These are phyloP conservation scores for Limnephilus lunatus DNA, from an alignment of 2,888 invertebrate species.

Conservation along the genomic window DNA sequence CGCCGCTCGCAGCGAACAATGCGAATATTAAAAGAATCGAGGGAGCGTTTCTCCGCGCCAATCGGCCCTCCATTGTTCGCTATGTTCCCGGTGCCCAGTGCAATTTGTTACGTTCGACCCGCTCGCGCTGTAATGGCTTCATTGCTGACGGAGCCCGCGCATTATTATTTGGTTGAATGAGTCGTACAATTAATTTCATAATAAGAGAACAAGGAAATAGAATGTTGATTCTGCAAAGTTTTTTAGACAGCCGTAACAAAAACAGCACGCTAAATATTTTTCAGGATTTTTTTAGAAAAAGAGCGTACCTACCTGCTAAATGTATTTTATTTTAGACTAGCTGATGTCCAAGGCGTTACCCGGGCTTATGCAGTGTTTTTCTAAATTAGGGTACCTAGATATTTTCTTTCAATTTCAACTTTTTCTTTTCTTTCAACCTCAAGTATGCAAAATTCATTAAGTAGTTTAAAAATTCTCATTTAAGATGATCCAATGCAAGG, in stretches of 20 bases:
- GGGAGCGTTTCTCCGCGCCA: conserved; percentile 12
- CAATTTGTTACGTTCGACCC: conserved; percentile 20
- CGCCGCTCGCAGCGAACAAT: conserved; percentile 33
- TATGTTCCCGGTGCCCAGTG: background rate
- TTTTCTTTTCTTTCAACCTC: too few relatives aligned
- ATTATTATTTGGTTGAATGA: background rate
- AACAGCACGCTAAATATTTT: too few relatives aligned
- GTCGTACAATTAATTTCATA: background rate
- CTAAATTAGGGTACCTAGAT: too few relatives aligned
- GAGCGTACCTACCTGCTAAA: too few relatives aligned
- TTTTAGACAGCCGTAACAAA: background rate
- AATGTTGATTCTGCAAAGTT: background rate
- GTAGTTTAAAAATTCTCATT: too few relatives aligned
- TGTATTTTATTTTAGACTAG: too few relatives aligned
- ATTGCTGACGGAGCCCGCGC: background rate
- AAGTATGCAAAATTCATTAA: too few relatives aligned
- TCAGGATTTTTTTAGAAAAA: too few relatives aligned
- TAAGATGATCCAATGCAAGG: too few relatives aligned
- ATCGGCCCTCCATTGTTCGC: conserved; percentile 29
- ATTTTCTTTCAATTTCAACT: too few relatives aligned
- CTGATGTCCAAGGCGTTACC: too few relatives aligned
- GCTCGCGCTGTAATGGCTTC: conserved; percentile 30
- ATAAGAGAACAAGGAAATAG: background rate
- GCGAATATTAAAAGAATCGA: conserved; percentile 20
- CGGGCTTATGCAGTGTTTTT: too few relatives aligned